Conservation (phyloP, 2,113 vertebrate genomes). For the Xiphophorus hellerii region DNA sequence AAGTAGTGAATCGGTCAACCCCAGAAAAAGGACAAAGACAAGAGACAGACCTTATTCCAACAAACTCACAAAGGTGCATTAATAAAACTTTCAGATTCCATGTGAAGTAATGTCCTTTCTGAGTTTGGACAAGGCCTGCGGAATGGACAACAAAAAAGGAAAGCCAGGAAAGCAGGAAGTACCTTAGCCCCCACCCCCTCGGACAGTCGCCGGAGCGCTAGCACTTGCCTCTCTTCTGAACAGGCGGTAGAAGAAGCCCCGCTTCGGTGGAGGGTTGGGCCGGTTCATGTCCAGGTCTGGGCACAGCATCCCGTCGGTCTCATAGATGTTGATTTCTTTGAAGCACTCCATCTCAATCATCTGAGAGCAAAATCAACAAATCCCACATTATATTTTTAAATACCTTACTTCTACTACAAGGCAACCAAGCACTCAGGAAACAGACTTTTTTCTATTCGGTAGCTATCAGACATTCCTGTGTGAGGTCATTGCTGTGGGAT, state of each 20-base stretch:
- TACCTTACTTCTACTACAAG: not conserved
- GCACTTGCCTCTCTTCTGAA: conserved; percentile 89
- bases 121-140: conserved; percentile 50
- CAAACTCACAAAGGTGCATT: conserved; percentile 8
- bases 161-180: conserved; percentile 64
- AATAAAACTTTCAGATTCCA: not conserved
- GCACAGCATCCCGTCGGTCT: conserved; percentile 78
- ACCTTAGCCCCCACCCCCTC: conserved; percentile 82
- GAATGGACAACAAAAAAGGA: not conserved
- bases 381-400: not conserved
- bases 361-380: conserved; percentile 54
- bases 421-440: not conserved
- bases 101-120: not conserved
- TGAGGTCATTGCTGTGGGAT: conserved; percentile 8
- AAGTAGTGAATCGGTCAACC: not conserved
- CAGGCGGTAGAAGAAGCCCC: conserved; percentile 88
- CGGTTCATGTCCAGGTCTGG: conserved; percentile 77
- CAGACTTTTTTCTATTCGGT: not conserved
- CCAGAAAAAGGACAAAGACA: not conserved
- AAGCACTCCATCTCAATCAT: conserved; percentile 96
- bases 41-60: conserved; percentile 34
- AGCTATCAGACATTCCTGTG: not conserved
- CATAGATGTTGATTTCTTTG: conserved; percentile 87
- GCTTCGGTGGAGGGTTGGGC: conserved; percentile 80
- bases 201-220: conserved; percentile 72